Evolutionary conservation across 92 coral and sea anemone species (phyloP).

Genomic region (Palythoa grandiflora): DNA sequence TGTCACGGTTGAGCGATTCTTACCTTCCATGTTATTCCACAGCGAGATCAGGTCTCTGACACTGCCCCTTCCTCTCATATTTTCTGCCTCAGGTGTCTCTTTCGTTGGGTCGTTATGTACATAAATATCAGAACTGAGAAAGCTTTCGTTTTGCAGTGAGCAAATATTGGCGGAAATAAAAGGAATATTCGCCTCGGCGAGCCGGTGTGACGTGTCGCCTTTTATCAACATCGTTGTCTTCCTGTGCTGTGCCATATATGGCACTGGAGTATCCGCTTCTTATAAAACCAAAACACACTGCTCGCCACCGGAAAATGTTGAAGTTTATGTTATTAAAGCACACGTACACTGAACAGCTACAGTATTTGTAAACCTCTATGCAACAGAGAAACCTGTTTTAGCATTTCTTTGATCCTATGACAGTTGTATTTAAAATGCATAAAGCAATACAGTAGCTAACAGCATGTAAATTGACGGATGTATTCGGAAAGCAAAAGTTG

Average conservation of each 20-base stretch:
- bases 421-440: background rate
- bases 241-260: slow-evolving; percentile 14
- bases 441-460: background rate
- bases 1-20: slow-evolving; percentile 7
- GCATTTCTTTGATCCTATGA: background rate
- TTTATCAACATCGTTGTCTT: background rate
- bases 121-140: background rate
- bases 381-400: background rate
- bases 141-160: background rate
- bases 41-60: slow-evolving; percentile 15
- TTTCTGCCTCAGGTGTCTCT: background rate
- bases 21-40: slow-evolving; percentile 25
- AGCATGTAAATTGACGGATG: background rate
- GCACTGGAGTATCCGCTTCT: background rate
- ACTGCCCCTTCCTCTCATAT: slow-evolving; percentile 9
- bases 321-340: background rate
- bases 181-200: slow-evolving; percentile 16
- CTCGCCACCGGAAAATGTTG: slow-evolving; percentile 9
- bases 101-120: background rate
- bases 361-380: background rate
- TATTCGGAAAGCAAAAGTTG: background rate
- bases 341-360: background rate
- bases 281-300: background rate
- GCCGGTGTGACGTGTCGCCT: slow-evolving; percentile 17
- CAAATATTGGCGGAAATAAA: slow-evolving; percentile 29